Percentiles rank a stretch among this genome's conserved stretches.
Conservation (phyloP, 1,140 invertebrate species). For the Adoxophyes honmai region DNA sequence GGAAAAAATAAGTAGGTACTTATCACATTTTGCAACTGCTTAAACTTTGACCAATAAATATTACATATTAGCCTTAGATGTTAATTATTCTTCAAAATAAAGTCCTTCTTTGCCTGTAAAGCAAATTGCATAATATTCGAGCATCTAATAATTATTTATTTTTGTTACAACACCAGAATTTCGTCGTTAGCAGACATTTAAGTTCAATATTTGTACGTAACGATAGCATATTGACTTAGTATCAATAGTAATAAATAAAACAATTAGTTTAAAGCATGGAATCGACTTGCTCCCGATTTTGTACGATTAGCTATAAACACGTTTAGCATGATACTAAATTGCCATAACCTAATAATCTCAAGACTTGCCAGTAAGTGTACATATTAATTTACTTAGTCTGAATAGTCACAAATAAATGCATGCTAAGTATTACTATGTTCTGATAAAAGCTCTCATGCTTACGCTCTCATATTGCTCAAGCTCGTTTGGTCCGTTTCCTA, state of each 20-base stretch:
- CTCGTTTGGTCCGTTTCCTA: no score
- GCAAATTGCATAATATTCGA: not conserved
- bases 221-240: conserved; percentile 3
- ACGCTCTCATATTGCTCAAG: no score
- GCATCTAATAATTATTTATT: not conserved
- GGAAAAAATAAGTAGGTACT: conserved; percentile 30
- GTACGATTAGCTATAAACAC: conserved; percentile 31
- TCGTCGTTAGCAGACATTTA: conserved; percentile 5
- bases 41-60: no score
- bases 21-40: conserved; percentile 32
- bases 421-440: no score
- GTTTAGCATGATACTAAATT: conserved; percentile 1
- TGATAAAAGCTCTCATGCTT: no score
- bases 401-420: no score
- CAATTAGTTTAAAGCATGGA: conserved; percentile 8
- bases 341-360: no score
- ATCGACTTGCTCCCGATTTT: conserved; percentile 36
- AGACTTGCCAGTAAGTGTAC: no score
- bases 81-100: not conserved
- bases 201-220: conserved; percentile 9
- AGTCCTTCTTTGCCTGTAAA: not conserved
- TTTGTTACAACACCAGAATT: not conserved
- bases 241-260: not conserved
- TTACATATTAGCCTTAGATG: no score
- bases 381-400: no score